Evolutionary conservation across 2,797 vertebrate species (phyloP).

Genomic region (Aselliscus stoliczkanus): DNA sequence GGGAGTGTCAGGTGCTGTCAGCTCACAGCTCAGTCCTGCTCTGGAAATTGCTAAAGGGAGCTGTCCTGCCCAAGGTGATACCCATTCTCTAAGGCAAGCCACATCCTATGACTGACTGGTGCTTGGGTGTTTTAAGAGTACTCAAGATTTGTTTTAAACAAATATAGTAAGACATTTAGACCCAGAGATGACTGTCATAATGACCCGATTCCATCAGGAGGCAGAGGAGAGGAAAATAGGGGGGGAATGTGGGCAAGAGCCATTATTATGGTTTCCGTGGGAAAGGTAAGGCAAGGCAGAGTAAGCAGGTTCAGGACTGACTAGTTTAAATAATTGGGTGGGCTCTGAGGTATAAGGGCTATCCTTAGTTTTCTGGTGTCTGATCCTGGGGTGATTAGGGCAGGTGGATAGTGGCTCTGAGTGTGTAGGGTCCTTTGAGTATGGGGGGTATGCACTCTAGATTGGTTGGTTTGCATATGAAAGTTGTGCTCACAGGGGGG

Average conservation of each 20-base stretch:
- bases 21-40: background rate
- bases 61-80: background rate
- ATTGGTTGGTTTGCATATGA: background rate
- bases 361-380: background rate
- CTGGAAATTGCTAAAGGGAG: background rate
- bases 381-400: background rate
- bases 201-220: too few relatives aligned
- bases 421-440: background rate
- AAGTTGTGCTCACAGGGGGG: background rate
- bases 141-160: background rate
- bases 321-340: background rate
- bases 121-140: background rate
- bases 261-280: background rate
- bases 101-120: background rate
- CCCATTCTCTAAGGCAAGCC: background rate
- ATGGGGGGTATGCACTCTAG: background rate
- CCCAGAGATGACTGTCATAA: too few relatives aligned
- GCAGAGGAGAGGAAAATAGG: too few relatives aligned
- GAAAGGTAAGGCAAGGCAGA: background rate
- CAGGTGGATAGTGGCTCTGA: background rate
- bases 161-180: background rate
- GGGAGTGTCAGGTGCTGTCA: background rate
- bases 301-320: background rate
- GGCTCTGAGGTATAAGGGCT: too few relatives aligned
- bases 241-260: background rate